These are phyloP conservation scores for Pachyseris speciosa DNA, from an alignment of 64 coral and sea anemone species.

Conservation along the genomic window DNA sequence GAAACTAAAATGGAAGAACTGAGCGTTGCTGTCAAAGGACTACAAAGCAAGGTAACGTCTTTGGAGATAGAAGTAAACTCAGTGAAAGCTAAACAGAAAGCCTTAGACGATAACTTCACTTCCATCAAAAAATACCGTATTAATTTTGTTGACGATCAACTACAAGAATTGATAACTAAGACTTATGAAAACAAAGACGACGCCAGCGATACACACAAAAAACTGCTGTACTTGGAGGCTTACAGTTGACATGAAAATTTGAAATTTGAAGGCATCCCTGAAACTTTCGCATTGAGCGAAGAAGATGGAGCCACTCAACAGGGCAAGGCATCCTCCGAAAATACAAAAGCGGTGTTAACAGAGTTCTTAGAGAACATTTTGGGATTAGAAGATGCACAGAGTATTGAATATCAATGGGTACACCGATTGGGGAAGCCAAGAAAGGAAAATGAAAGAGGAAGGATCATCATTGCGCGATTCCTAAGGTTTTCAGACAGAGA, in stretches of 20 bases:
- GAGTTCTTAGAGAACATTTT: too few relatives aligned
- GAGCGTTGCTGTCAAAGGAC: not conserved
- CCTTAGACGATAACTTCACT: too few relatives aligned
- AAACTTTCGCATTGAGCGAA: not conserved
- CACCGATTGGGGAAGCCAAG: too few relatives aligned
- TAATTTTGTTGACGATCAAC: not conserved
- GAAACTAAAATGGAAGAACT: not conserved
- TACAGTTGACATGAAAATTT: not conserved
- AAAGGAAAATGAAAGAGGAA: too few relatives aligned
- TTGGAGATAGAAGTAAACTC: not conserved
- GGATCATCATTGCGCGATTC: too few relatives aligned
- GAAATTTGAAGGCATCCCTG: not conserved
- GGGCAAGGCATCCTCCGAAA: not conserved
- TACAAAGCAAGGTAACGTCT: not conserved
- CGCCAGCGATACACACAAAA: too few relatives aligned
- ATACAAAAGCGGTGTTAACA: too few relatives aligned
- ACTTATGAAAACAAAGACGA: not conserved
- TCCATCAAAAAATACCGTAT: too few relatives aligned
- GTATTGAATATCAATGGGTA: too few relatives aligned
- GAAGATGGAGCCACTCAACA: not conserved
- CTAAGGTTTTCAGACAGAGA: too few relatives aligned
- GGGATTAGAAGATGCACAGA: too few relatives aligned
- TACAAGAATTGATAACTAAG: not conserved
- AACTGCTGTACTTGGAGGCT: not conserved
- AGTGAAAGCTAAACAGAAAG: too few relatives aligned